Evolutionary conservation across 2,113 vertebrate species (phyloP).

Genomic region (Microtus oregoni): DNA sequence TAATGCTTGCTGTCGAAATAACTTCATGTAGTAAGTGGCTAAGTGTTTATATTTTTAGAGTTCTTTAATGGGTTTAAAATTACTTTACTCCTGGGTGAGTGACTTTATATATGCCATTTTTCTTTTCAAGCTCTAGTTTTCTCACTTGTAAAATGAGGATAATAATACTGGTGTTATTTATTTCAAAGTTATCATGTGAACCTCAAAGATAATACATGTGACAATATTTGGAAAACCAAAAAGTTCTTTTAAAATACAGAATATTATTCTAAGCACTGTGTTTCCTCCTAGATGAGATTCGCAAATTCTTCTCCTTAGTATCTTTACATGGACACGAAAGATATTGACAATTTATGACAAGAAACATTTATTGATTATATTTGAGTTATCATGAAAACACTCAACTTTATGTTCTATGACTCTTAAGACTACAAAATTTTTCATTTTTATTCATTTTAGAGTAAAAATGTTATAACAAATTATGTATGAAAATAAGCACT

Average conservation of each 20-base stretch:
- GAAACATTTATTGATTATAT: conserved; percentile 40
- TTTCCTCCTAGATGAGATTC: not conserved
- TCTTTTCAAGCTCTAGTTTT: conserved; percentile 68
- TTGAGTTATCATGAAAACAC: not conserved
- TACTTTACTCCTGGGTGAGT: conserved; percentile 59
- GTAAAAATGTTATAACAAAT: not conserved
- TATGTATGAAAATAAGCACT: too few relatives aligned
- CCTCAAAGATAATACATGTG: conserved; percentile 58
- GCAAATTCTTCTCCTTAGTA: conserved; percentile 50
- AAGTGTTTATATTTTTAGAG: conserved; percentile 77
- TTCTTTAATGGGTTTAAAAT: conserved; percentile 69
- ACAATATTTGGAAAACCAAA: conserved; percentile 55
- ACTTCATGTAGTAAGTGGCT: conserved; percentile 54
- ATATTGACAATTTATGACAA: not conserved
- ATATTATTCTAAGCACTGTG: conserved; percentile 36
- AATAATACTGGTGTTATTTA: conserved; percentile 74
- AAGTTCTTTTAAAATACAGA: conserved; percentile 68
- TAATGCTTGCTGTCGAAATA: conserved; percentile 34
- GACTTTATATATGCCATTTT: conserved; percentile 57
- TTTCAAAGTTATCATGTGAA: conserved; percentile 56
- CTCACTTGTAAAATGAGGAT: conserved; percentile 73
- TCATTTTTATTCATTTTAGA: not conserved
- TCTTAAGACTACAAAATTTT: not conserved
- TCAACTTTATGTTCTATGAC: not conserved
- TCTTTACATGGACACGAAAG: not conserved